phyloP scores from a whole-genome alignment of 2,888 invertebrate genomes.

The Phymatocera aterrima region DNA sequence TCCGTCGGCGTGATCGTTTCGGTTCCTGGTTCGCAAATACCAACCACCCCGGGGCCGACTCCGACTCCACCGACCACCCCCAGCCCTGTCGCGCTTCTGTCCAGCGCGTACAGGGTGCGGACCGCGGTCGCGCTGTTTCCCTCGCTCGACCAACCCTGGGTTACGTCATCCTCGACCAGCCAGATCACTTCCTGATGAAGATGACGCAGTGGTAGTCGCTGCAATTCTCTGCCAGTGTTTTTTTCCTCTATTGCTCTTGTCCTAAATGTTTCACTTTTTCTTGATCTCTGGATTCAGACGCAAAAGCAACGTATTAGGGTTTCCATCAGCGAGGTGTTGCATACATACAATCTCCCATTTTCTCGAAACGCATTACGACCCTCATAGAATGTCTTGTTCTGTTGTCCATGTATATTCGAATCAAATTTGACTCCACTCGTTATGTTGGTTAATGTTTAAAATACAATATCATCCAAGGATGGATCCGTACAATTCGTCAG shows the following conservation, averaged over 20 bases:
- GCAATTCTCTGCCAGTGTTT: conserved; percentile 2
- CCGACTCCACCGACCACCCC: conserved; percentile 71
- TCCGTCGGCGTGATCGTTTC: conserved; percentile 65
- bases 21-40: conserved; percentile 68
- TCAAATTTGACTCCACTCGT: background rate
- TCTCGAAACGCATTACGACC: background rate
- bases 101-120: conserved; percentile 73
- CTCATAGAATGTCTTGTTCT: background rate
- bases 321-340: background rate
- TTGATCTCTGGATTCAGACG: background rate
- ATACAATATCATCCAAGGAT: background rate
- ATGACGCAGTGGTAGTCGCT: conserved; percentile 43
- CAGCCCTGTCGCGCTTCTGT: conserved; percentile 71
- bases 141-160: conserved; percentile 70
- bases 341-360: background rate
- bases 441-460: background rate
- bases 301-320: background rate
- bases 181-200: conserved; percentile 23
- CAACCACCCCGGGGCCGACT: conserved; percentile 64
- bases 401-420: background rate
- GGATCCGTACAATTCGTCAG: background rate
- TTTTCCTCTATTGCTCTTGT: background rate
- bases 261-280: background rate
- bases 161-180: conserved; percentile 63
- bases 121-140: conserved; percentile 65